A percentile compares a stretch with the other conserved stretches of the same genome.
phyloP scores from a whole-genome alignment of 1,140 invertebrate species.

The Drosophila virilis region DNA sequence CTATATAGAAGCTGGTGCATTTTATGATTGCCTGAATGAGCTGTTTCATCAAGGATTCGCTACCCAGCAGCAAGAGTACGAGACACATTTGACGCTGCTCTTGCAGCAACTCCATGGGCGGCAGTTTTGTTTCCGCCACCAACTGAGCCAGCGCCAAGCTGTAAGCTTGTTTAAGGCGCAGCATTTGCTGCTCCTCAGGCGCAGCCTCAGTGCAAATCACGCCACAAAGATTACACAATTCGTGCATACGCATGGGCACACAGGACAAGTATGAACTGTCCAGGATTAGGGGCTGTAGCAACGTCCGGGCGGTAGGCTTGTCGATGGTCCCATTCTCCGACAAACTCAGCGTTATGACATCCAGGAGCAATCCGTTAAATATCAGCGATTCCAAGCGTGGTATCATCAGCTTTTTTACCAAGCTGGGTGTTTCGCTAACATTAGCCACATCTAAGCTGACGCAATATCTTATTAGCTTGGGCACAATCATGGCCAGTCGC shows the following conservation, averaged over 20 bases:
- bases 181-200: conserved; percentile 4
- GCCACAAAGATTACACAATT: conserved; percentile 4
- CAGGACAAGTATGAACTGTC: conserved; percentile 47
- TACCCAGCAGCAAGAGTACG: conserved; percentile 58
- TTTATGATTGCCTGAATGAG: conserved; percentile 55
- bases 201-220: background rate
- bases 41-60: conserved; percentile 38
- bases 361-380: conserved; percentile 42
- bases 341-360: conserved; percentile 25
- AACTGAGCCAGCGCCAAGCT: conserved; percentile 39
- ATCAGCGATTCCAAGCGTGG: conserved; percentile 56
- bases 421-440: background rate
- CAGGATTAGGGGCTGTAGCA: conserved; percentile 38
- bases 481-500: conserved; percentile 3
- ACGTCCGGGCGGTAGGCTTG: background rate
- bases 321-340: background rate
- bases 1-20: conserved; percentile 41
- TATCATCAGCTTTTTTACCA: conserved; percentile 28
- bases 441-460: background rate
- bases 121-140: background rate
- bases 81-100: conserved; percentile 34
- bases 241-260: conserved; percentile 1
- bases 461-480: conserved; percentile 21
- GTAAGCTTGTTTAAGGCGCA: conserved; percentile 32
- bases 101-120: conserved; percentile 14